Percentiles rank a stretch among this genome's conserved stretches.
These are phyloP conservation scores for human DNA, from an alignment of 2,113 vertebrate genomes.

Conservation along the genomic window GRCh38 chr16:67888001-67888500, in stretches of 20 bases:
- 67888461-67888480: slow-evolving; percentile 83
- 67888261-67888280: background rate
- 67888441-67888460: slow-evolving; percentile 84
- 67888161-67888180: background rate
- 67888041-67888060: background rate
- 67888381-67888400: slow-evolving; percentile 7
- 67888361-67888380: background rate
- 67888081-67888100: background rate
- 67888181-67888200: slow-evolving; percentile 26
- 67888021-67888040: background rate
- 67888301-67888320: background rate
- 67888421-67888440: slow-evolving; percentile 78
- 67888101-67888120: background rate
- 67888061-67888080: slow-evolving; percentile 1
- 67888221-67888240: background rate
- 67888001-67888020: background rate
- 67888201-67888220: slow-evolving; percentile 8
- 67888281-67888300: background rate
- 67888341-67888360: background rate
- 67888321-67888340: background rate
- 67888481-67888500: slow-evolving; percentile 75
- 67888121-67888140: background rate
- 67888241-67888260: slow-evolving; percentile 16
- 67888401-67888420: slow-evolving; percentile 20
- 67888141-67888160: background rate